phyloP scores from a whole-genome alignment of 2,888 invertebrate genomes.

The Drosophila cognata region DNA sequence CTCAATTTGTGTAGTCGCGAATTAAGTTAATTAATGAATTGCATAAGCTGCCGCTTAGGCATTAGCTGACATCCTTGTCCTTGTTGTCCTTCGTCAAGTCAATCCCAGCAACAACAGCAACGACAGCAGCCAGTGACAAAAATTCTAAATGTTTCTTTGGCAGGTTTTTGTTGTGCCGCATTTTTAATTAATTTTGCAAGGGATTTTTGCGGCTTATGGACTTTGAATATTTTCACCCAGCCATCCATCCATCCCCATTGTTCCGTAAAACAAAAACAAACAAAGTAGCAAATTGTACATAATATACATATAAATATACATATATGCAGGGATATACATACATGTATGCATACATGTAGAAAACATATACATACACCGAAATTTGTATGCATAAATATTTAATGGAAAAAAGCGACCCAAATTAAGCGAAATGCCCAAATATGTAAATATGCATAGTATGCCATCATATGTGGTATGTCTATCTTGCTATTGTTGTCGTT shows the following conservation, averaged over 20 bases:
- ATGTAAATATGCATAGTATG: constrained; percentile 2
- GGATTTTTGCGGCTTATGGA: constrained; percentile 70
- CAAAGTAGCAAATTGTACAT: constrained; percentile 4
- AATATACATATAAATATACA: constrained; percentile 9
- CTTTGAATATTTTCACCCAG: constrained; percentile 64
- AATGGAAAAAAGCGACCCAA: constrained; percentile 3
- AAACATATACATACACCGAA: not conserved
- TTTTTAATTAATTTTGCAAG: constrained; percentile 70
- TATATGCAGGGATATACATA: not conserved
- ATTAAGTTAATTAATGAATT: constrained; percentile 72
- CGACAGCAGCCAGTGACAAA: constrained; percentile 12
- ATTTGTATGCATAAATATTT: constrained; percentile 4
- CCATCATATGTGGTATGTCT: not conserved
- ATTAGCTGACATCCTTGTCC: constrained; percentile 51
- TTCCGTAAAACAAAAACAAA: constrained; percentile 13
- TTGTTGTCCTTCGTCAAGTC: constrained; percentile 72
- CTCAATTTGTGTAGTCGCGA: constrained; percentile 47
- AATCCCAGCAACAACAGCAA: constrained; percentile 48
- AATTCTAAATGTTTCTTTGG: constrained; percentile 39
- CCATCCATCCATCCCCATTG: not conserved
- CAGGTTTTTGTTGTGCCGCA: constrained; percentile 46
- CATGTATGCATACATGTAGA: not conserved
- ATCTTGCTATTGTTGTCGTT: not conserved
- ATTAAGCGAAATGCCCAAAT: constrained; percentile 7
- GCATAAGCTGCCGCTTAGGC: constrained; percentile 63